Base-by-base conservation (phyloP, 1,140 invertebrate species). In the Drosophila watanabei region DNA sequence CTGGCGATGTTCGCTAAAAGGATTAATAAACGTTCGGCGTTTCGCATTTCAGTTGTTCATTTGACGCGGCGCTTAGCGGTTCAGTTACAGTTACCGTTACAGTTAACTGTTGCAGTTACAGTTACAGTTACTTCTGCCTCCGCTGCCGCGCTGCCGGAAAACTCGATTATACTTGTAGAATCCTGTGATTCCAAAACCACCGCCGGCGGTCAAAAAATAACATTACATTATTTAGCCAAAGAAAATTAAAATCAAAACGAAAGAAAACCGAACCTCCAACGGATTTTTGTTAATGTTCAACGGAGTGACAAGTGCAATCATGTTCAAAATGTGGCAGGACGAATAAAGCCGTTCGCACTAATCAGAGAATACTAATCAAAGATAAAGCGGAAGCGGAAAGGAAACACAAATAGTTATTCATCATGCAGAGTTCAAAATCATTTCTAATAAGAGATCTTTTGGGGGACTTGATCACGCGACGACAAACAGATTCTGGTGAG, bases 401-500 rank as follows among this genome's bases (percentile, higher is more conserved):
- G 9, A 8, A 14, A 13, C 13, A 48, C 32, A 54, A 13, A 18
- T 16, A 13, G 33, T 11, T 51, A 94, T 7, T 94, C 94, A 95
- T 96, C 92, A 96, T 97, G 93, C 96, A 96, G 93, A 95, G 94
- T 73, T 95, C 96, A 73, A 97, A 97, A 87, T 97, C 96, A 4
- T 97, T 97, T 92, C 92, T 97, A 16, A 97, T 97, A 68, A 95
- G 95, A 77, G 96, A 97, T 93, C 94, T 97, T 18, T 94, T 97
- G 16, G 96, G 96, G 3, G 96, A 97, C 82, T 95, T 97, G 52
- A 93, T 97, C 68, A 93, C 94, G 41, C 94, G 95, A 18, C 94
- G 94, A 41, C 95, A 94, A 54, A 89, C 92, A 48, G 91, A 92
- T 66, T 89, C 81, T 14, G 91, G 88, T 92, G 41, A 70, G 83